phyloP scores from a whole-genome alignment of 1,140 invertebrate species.

The Pseudomyrmex cubaensis region DNA sequence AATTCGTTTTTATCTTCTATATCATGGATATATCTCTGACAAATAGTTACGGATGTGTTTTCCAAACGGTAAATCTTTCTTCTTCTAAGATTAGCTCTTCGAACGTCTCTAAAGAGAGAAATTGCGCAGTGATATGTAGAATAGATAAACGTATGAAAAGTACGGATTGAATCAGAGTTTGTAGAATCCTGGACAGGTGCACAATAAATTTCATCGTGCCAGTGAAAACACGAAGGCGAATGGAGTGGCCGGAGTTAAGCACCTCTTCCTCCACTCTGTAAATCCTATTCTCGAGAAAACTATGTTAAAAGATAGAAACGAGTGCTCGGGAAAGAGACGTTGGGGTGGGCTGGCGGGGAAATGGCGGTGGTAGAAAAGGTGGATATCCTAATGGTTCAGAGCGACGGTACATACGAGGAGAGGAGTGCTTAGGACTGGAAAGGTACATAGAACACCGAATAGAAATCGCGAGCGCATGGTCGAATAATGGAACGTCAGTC shows the following conservation, averaged over 20 bases:
- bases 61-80: neutral
- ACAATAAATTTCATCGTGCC: slow-evolving; percentile 64
- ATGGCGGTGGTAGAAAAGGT: slow-evolving; percentile 9
- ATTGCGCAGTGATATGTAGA: neutral
- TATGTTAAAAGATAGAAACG: slow-evolving; percentile 70
- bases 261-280: slow-evolving; percentile 29
- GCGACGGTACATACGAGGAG: slow-evolving; percentile 10
- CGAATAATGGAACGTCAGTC: slow-evolving; percentile 70
- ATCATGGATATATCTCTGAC: too few relatives aligned
- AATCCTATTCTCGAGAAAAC: slow-evolving; percentile 66
- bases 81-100: neutral
- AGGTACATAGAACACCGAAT: slow-evolving; percentile 65
- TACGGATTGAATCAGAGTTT: slow-evolving; percentile 18
- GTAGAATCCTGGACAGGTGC: neutral
- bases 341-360: neutral
- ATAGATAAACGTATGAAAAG: slow-evolving; percentile 38
- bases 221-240: slow-evolving; percentile 63
- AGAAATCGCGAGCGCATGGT: slow-evolving; percentile 59
- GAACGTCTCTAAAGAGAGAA: neutral
- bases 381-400: slow-evolving; percentile 53
- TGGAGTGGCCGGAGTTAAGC: slow-evolving; percentile 57
- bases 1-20: too few relatives aligned
- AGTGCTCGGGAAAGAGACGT: slow-evolving; percentile 54
- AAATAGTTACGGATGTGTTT: too few relatives aligned
- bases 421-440: slow-evolving; percentile 30